A percentile compares a stretch with the other conserved stretches of the same genome.
phyloP scores from a whole-genome alignment of 2,113 vertebrate genomes.

The Indicator maculatus region DNA sequence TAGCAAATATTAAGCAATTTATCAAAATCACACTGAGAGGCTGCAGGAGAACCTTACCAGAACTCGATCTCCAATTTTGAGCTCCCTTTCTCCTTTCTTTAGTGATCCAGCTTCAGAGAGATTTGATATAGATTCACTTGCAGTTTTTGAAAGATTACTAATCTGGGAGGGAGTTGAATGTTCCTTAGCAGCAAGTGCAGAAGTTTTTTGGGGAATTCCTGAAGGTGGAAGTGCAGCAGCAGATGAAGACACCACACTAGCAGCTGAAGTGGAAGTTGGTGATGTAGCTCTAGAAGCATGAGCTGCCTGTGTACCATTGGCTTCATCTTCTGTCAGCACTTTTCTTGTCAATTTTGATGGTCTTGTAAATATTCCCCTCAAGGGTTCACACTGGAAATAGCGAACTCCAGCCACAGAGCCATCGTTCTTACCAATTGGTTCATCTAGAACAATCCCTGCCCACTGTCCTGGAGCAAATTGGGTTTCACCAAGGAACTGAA shows the following conservation, averaged over 20 bases:
- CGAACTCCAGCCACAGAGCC: constrained; percentile 94
- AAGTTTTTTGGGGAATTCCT: constrained; percentile 66
- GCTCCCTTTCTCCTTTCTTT: constrained; percentile 95
- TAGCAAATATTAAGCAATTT: neutral
- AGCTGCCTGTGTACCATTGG: constrained; percentile 83
- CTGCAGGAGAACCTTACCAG: constrained; percentile 81
- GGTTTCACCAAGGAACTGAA: constrained; percentile 95
- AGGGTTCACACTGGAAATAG: constrained; percentile 94
- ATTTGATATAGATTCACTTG: constrained; percentile 94
- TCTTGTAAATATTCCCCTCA: constrained; percentile 94
- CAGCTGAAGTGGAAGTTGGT: constrained; percentile 80
- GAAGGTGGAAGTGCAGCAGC: constrained; percentile 56
- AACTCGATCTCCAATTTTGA: constrained; percentile 94
- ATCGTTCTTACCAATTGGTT: constrained; percentile 97
- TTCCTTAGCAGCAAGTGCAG: constrained; percentile 70
- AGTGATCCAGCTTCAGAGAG: constrained; percentile 93
- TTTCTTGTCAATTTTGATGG: constrained; percentile 91
- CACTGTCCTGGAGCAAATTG: constrained; percentile 98
- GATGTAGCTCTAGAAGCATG: constrained; percentile 83
- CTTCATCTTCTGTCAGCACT: constrained; percentile 82
- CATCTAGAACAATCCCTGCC: constrained; percentile 96
- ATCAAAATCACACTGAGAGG: neutral
- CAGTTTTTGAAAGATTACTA: constrained; percentile 87
- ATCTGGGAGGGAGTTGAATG: constrained; percentile 67
- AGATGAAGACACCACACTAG: constrained; percentile 53